Evolutionary conservation across 2,888 invertebrate species (phyloP), one percentile per base, ranked within the genome.

Genomic region (Bhutanitis thaidina): DNA sequence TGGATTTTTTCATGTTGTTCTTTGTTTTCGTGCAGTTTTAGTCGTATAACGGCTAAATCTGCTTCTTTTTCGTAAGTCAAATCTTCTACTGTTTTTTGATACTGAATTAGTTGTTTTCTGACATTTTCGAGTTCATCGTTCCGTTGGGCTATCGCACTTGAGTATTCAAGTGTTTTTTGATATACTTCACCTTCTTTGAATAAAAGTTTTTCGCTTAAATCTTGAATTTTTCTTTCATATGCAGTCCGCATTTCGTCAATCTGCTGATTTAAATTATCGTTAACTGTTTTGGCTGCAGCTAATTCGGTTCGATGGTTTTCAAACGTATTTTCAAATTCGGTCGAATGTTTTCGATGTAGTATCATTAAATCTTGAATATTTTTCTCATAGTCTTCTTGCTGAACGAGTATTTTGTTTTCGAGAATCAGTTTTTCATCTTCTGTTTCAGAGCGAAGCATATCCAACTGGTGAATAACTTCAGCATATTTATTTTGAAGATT

Each of bases 21-120:
- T 60, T 64, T 77, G 60, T 75, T 80, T 57, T 91, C 91, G 34
- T 90, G 90, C 61, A 91, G 80, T 69, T 90, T 88, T 44, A 90
- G 77, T 58, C 91, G 80, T 38, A 92, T 64, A 36, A 88, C 74
- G 15, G 91, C 90, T 49, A 91, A 71, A 61, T 92, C 91, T 0
- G 90, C 80, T 52, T 91, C 89, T 61, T 91, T 92, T 58, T 82
- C 91, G 49, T 79, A 90, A 50, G 72, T 90, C 53, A 86, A 64
- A 58, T 91, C 91, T 59, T 88, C 89, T 35, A 87, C 56, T 64
- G 74, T 82, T 60, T 78, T 87, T 69, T 90, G 89, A 55, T 80
- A 82, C 41, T 80, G 76, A 12, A 85, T 53, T 15, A 89, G 61
- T 44, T 82, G 79, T 58, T 73, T 71, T 47, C 85, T 72, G 10